Evolutionary conservation across 2,888 invertebrate species (phyloP).

Genomic region (Nymphalis c-album): DNA sequence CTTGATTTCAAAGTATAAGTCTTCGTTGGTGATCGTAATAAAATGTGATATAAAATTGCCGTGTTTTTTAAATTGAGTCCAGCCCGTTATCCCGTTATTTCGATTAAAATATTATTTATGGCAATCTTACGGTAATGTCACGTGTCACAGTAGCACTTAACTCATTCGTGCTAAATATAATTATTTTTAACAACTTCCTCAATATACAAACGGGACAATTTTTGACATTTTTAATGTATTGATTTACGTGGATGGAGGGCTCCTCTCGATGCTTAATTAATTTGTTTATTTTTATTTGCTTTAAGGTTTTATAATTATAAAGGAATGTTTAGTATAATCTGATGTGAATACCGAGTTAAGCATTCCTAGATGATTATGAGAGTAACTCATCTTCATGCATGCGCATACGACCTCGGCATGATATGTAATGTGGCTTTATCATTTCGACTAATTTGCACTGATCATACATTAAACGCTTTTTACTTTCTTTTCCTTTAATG

Average conservation of each 20-base stretch:
- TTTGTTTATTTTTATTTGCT: conserved; percentile 36
- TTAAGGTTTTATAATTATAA: conserved; percentile 31
- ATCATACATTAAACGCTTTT: conserved; percentile 58
- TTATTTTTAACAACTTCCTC: neutral
- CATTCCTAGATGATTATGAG: conserved; percentile 39
- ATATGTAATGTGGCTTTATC: conserved; percentile 51
- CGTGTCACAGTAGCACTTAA: conserved; percentile 21
- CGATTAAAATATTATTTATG: conserved; percentile 33
- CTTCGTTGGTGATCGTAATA: conserved; percentile 32
- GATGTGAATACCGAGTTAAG: conserved; percentile 7
- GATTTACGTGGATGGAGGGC: conserved; percentile 13
- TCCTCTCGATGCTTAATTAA: conserved; percentile 30
- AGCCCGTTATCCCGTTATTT: conserved; percentile 36
- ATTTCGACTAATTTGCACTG: conserved; percentile 61
- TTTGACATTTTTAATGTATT: neutral
- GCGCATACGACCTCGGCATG: conserved; percentile 38
- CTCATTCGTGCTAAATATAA: conserved; percentile 20
- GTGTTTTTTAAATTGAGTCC: conserved; percentile 34
- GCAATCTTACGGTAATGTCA: conserved; percentile 21
- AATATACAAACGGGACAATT: neutral
- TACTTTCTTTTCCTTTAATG: conserved; percentile 55
- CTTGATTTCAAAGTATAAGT: neutral
- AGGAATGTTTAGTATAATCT: conserved; percentile 23
- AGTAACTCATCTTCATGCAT: conserved; percentile 50
- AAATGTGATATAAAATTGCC: conserved; percentile 29